Percentiles rank a stretch among this genome's conserved stretches.
These are phyloP conservation scores for Phataginus tetradactyla DNA, from an alignment of 2,797 vertebrate genomes.

Conservation along the genomic window DNA sequence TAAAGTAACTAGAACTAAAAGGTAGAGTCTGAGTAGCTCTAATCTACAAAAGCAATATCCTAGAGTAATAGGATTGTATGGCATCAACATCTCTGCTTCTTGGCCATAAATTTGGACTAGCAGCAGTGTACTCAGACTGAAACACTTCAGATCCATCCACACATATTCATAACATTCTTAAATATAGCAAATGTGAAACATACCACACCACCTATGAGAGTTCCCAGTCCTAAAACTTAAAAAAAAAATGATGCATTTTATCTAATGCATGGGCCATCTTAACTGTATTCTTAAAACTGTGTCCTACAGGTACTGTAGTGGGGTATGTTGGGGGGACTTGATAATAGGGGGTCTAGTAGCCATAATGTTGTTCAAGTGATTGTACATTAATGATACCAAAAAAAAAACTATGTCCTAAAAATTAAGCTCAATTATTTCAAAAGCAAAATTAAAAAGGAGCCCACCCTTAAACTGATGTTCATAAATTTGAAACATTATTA, in stretches of 20 bases:
- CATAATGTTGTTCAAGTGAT: no score
- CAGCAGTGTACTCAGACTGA: neutral
- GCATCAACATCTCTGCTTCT: neutral
- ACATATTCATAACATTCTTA: neutral
- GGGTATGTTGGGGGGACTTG: no score
- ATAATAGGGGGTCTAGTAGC: no score
- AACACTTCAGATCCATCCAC: neutral
- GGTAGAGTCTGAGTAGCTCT: conserved; percentile 1
- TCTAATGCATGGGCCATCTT: neutral
- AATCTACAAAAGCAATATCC: conserved; percentile 46
- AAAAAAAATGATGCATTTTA: neutral
- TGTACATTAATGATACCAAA: no score
- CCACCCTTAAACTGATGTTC: neutral
- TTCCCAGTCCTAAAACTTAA: neutral
- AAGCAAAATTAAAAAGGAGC: neutral
- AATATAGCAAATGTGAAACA: neutral
- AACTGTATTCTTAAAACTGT: neutral
- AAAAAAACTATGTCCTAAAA: neutral
- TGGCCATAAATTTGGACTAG: conserved; percentile 36
- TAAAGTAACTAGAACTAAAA: conserved; percentile 60
- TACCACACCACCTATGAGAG: neutral
- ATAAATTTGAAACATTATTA: neutral
- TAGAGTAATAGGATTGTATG: conserved; percentile 40
- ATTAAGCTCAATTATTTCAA: neutral
- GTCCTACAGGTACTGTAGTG: neutral